Conservation (phyloP, 2,888 invertebrate genomes). For the Phalera bucephala region DNA sequence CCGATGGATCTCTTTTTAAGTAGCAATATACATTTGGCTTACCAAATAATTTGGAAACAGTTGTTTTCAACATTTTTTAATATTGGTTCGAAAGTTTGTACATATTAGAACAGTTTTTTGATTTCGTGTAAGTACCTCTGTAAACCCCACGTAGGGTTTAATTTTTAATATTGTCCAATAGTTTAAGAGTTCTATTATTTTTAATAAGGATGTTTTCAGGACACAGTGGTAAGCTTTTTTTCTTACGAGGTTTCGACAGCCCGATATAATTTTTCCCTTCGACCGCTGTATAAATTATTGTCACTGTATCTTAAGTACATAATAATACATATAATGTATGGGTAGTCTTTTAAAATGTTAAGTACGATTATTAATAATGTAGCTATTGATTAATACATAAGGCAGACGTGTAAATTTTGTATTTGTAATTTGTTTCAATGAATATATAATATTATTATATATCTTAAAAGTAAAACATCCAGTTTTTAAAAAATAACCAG, state of each 20-base stretch:
- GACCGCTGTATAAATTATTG: constrained; percentile 80
- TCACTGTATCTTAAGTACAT: constrained; percentile 69
- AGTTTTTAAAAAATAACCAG: constrained; percentile 84
- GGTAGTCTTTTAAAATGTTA: constrained; percentile 80
- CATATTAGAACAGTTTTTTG: constrained; percentile 63
- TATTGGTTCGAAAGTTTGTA: constrained; percentile 70
- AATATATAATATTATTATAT: constrained; percentile 88
- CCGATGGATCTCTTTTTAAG: constrained; percentile 78
- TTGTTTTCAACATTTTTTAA: constrained; percentile 57
- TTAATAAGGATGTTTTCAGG: constrained; percentile 30
- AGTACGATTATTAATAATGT: constrained; percentile 80
- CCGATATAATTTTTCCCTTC: constrained; percentile 53
- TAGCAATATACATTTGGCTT: constrained; percentile 64
- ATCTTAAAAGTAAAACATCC: constrained; percentile 87
- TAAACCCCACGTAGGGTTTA: constrained; percentile 53
- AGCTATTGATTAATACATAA: constrained; percentile 68
- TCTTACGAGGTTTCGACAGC: constrained; percentile 36
- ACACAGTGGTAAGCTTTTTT: constrained; percentile 10
- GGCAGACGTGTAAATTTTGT: constrained; percentile 89
- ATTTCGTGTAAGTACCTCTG: constrained; percentile 47
- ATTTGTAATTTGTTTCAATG: constrained; percentile 88
- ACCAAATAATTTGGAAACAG: constrained; percentile 69
- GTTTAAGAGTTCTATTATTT: constrained; percentile 51
- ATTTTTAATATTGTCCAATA: constrained; percentile 68
- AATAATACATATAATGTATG: constrained; percentile 80